These are phyloP conservation scores for Strix aluco DNA, from an alignment of 2,113 vertebrate species.

Conservation along the genomic window DNA sequence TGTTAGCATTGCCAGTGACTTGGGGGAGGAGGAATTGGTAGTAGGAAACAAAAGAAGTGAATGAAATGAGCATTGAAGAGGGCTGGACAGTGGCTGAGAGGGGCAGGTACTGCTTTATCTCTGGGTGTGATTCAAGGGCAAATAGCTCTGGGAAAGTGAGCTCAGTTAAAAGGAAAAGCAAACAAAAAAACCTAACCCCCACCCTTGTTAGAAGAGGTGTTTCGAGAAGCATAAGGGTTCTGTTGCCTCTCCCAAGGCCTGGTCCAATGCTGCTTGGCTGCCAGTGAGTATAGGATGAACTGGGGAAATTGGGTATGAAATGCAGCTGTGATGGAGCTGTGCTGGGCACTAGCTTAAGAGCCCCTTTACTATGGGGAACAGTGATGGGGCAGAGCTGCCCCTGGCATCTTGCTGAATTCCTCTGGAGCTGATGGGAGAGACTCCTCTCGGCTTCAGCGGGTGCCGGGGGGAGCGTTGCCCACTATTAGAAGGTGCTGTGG, in stretches of 20 bases:
- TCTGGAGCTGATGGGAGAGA: background rate
- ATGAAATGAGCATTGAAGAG: background rate
- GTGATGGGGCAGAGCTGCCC: background rate
- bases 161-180: background rate
- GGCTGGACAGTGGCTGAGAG: background rate
- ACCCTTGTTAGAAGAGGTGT: background rate
- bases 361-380: rapidly evolving
- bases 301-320: background rate
- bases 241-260: background rate
- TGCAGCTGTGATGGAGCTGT: too few relatives aligned
- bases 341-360: background rate
- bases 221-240: background rate
- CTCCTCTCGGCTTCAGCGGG: background rate
- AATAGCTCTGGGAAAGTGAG: background rate
- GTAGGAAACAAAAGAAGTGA: background rate
- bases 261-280: background rate
- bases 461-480: background rate
- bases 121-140: background rate
- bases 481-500: background rate
- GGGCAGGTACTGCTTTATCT: background rate
- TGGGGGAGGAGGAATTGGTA: background rate
- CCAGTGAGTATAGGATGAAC: background rate
- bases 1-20: background rate
- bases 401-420: background rate
- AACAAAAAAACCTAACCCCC: background rate